Evolutionary conservation across 2,113 vertebrate genomes (phyloP).

Genomic region (Gnathonemus echidnorhynchus): DNA sequence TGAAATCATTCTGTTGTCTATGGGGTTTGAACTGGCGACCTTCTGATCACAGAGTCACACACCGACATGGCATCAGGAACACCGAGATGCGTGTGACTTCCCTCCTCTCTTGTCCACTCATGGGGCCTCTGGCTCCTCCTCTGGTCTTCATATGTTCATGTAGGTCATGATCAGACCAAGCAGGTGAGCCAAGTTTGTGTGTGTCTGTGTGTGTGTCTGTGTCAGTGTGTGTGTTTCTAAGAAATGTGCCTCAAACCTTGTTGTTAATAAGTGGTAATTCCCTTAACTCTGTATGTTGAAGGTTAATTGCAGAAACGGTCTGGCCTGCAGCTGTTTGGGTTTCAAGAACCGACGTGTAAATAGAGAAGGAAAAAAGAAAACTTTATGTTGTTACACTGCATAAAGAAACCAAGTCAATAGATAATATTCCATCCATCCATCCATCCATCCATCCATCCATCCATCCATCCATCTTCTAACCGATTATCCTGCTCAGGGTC

Average conservation of each 20-base stretch:
- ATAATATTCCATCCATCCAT: background rate
- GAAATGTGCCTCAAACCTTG: conserved; percentile 19
- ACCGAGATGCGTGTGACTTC: background rate
- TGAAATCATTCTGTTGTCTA: background rate
- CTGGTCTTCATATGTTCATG: background rate
- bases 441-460: background rate
- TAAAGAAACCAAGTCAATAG: background rate
- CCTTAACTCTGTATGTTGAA: conserved; percentile 49
- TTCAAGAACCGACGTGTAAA: background rate
- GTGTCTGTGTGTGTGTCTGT: conserved; percentile 2
- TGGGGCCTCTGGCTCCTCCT: background rate
- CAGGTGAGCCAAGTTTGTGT: background rate
- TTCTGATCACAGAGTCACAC: background rate
- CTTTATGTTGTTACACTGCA: background rate
- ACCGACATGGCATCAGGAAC: background rate
- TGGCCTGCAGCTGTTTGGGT: background rate
- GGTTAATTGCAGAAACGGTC: conserved; percentile 46
- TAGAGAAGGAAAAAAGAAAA: background rate
- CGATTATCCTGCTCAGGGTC: background rate
- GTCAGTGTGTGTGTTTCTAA: background rate
- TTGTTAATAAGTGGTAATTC: conserved; percentile 53
- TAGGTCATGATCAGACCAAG: background rate
- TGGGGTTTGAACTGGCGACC: background rate
- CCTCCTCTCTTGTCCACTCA: background rate
- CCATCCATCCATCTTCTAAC: background rate